Evolutionary conservation across 2,888 invertebrate genomes (phyloP).

Genomic region (Pheosia tremula): DNA sequence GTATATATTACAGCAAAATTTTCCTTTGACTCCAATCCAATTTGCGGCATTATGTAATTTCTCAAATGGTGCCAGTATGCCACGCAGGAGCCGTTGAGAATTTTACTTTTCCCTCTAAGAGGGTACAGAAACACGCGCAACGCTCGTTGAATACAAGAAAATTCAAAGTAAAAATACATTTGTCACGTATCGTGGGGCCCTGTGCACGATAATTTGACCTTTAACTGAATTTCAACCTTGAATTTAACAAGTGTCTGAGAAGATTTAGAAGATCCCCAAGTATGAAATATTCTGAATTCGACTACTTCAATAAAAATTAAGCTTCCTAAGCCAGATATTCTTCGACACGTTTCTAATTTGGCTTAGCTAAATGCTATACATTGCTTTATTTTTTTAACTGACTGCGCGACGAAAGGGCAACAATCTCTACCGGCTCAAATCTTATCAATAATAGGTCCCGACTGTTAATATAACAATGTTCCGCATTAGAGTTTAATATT

Average conservation of each 20-base stretch:
- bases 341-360: not conserved
- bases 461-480: too few species aligned
- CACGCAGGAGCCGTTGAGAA: not conserved
- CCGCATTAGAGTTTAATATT: too few species aligned
- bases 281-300: too few species aligned
- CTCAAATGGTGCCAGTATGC: not conserved
- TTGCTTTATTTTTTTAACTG: too few species aligned
- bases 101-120: not conserved
- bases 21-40: not conserved
- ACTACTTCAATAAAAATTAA: too few species aligned
- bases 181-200: not conserved
- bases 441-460: too few species aligned
- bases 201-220: not conserved
- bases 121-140: not conserved
- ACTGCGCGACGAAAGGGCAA: too few species aligned
- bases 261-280: too few species aligned
- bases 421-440: too few species aligned
- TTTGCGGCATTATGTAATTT: not conserved
- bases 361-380: too few species aligned
- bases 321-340: not conserved
- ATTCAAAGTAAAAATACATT: constrained; percentile 1
- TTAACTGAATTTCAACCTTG: not conserved
- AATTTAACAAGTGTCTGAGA: not conserved
- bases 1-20: not conserved
- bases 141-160: not conserved